Evolutionary conservation across 1,140 invertebrate genomes (phyloP), one percentile per base, ranked within the genome.

Genomic region (Anastrepha ludens): DNA sequence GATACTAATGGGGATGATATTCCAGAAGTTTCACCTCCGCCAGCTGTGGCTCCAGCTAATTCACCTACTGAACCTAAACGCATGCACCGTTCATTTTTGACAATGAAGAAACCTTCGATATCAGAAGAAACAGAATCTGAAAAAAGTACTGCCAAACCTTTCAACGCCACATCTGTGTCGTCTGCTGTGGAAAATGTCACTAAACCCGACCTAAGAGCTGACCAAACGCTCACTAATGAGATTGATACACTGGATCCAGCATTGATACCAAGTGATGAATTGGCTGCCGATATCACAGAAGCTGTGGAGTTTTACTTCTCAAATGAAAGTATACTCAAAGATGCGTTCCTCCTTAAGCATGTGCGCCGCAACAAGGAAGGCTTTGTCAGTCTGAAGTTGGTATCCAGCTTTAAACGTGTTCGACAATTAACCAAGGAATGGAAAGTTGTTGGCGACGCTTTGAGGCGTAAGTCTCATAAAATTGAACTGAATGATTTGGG

Each of bases 271-370:
- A 95, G 95, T 87, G 96, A 97, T 5, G 96, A 97, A 89, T 92
- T 97, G 39, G 95, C 96, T 1, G 95, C 96, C 44, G 95, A 96
- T 89, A 97, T 98, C 88, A 95, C 97, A 62, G 94, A 96, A 62
- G 97, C 98, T 92, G 97, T 98, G 8, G 97, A 98, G 94, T 98
- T 97, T 92, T 99, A 99, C 93, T 99, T 99, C 93, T 98, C 97
- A 87, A 98, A 99, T 93, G 97, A 96, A 20, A 98, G 98, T 92
- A 98, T 99, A 88, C 96, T 97, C 1, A 99, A 98, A 93, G 98
- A 99, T 92, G 98, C 98, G 2, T 99, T 99, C 93, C 94, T 99
- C 6, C 93, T 99, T 59, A 99, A 99, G 93, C 98, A 99, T 93
- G 98, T 99, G 3, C 96, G 97, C 58, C 95, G 98, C 41, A 98